Base-by-base conservation (phyloP, 2,888 invertebrate genomes). In the Teinopalpus imperialis region DNA sequence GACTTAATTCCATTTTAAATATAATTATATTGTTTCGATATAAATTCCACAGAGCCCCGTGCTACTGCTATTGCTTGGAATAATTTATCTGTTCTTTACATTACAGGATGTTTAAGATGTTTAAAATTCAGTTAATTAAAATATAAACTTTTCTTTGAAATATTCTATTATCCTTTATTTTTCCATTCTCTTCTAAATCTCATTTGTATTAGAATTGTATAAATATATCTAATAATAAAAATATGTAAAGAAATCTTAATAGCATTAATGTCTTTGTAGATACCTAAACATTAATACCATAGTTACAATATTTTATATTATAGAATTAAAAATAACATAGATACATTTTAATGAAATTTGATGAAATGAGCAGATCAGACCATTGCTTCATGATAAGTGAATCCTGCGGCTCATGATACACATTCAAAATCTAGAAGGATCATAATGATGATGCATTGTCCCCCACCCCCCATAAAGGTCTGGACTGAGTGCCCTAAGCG, bases 121-220 rank as follows among this genome's bases (percentile, higher is more conserved):
- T 45, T 45, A 26, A 45, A 45, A 40, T 45, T 45, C 32, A 34
- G 43, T 13, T 52, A 43, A 24, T 48, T 24, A 35, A 48, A 48
- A 46, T 48, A 40, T 30, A 18, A 27, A 16, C 23, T 27, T 23
- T 41, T 9, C 30, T 14, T 24, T 37, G 24, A 29, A 18, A 16
- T 29, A 18, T 44, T 31, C 24, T 3, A 30, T 36, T 43, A 23
- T 30, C 20, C 13, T 18, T 21, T 18, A 16, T 24, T 26, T 30
- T 8, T 12, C 8, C 12, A 23, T 29, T 13, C 21, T 20, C 18
- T 20, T 34, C 10, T 34, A 16, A 34, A 20, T 20, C 9, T 32
- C 2, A 20, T 21, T 34, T 34, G 5, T 34, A 2, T 16, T 16
- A 4, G 4, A 16, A 16, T 16, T 16, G 16, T 27, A 7, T 7